Evolutionary conservation across 2,888 invertebrate genomes (phyloP), one percentile per base, ranked within the genome.

Genomic region (Ctenicera cuprea): DNA sequence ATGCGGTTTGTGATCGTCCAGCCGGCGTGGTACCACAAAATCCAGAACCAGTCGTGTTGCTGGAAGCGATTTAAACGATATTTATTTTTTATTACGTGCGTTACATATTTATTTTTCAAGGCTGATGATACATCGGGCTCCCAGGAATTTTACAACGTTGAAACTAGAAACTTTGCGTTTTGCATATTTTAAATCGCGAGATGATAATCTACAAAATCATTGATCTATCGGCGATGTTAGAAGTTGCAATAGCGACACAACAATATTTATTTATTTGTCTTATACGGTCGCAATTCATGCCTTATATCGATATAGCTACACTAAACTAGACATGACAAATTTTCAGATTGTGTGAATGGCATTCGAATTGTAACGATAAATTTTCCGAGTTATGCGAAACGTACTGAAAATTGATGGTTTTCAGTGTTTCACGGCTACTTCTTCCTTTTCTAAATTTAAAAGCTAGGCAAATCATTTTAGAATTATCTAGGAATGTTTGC

Each of bases 21-120:
- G 72, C 54, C 72, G 30, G 72, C 72, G 72, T 50, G 72, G 72
- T 61, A 48, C 72, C 72, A 41, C 52, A 30, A 61, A 33, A 8
- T 22, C 37, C 22, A 57, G 37, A 71, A 64, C 71, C 64, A 57
- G 71, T 64, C 71, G 71, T 64, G 43, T 63, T 45, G 64, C 64
- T 64, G 64, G 50, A 64, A 64, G 64, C 64, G 64, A 1, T 45
- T 62, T 43, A n/a, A 62, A 45, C 37, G 59, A 59, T 59, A 41
- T 59, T 41, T 41, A 59, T 59, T 59, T 54, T 59, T 59, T 59
- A 59, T 59, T 59, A 38, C 59, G 37, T 41, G 57, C 57, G 59
- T 59, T 38, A 59, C 38, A 59, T 59, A 59, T 59, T 59, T 59
- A 59, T 59, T 59, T 59, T 59, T 41, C 33, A 14, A 54, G 59